These are phyloP conservation scores for Brenthis hecate DNA, from an alignment of 2,888 invertebrate species.

Conservation along the genomic window DNA sequence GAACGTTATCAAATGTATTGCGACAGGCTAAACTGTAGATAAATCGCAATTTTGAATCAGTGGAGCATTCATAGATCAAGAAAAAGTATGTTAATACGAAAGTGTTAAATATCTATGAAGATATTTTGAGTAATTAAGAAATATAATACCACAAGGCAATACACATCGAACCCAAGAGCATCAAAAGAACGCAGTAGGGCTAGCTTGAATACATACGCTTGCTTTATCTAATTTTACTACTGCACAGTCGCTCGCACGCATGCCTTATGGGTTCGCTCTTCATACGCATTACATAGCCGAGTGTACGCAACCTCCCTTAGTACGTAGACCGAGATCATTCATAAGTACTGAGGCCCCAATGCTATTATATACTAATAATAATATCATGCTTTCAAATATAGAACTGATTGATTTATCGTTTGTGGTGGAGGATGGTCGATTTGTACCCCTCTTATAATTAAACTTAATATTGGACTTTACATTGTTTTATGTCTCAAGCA, in stretches of 20 bases:
- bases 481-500: no score
- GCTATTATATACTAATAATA: constrained; percentile 20
- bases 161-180: constrained; percentile 4
- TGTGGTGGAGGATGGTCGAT: constrained; percentile 27
- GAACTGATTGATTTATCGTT: constrained; percentile 14
- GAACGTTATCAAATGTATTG: background rate
- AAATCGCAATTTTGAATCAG: background rate
- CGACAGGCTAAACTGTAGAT: background rate
- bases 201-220: constrained; percentile 14
- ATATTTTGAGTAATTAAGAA: background rate
- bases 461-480: no score
- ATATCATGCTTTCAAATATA: constrained; percentile 29
- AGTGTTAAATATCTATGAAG: background rate
- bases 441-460: constrained; percentile 3
- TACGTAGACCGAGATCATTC: constrained; percentile 31
- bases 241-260: constrained; percentile 37
- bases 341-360: constrained; percentile 16
- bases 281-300: constrained; percentile 31
- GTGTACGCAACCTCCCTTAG: constrained; percentile 23
- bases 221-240: constrained; percentile 26
- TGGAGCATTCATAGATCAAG: no score
- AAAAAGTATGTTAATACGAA: no score
- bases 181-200: constrained; percentile 10
- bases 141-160: background rate
- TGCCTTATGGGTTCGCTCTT: constrained; percentile 34